A percentile compares a stretch with the other conserved stretches of the same genome.
Conservation (phyloP, 2,888 invertebrate species). For the Epirrhoe alternata region DNA sequence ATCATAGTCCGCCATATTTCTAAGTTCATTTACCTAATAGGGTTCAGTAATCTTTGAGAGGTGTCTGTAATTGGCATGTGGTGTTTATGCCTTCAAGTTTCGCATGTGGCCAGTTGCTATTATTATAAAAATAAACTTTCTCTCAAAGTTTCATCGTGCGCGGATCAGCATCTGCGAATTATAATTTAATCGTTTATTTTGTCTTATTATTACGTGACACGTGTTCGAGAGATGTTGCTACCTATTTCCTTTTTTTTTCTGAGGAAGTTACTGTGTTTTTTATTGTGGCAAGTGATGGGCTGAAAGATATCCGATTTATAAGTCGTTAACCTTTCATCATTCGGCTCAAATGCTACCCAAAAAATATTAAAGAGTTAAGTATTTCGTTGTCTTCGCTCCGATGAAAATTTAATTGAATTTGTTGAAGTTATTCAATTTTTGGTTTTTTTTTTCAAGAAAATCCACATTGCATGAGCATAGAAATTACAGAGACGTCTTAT, state of each 20-base stretch:
- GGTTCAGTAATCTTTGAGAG: constrained; percentile 77
- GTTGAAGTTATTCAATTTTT: too few species aligned
- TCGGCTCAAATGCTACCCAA: neutral
- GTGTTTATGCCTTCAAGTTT: constrained; percentile 62
- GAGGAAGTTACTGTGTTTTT: constrained; percentile 48
- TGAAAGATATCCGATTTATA: constrained; percentile 23
- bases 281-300: constrained; percentile 31
- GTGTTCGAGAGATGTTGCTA: constrained; percentile 53
- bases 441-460: too few species aligned
- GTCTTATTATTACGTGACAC: constrained; percentile 70
- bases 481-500: too few species aligned
- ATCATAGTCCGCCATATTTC: constrained; percentile 76
- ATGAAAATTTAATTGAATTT: neutral
- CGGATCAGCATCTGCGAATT: constrained; percentile 81
- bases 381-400: neutral
- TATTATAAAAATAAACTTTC: constrained; percentile 85
- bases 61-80: constrained; percentile 76
- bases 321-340: constrained; percentile 32
- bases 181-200: constrained; percentile 75
- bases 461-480: too few species aligned
- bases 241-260: constrained; percentile 41
- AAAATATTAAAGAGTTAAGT: neutral
- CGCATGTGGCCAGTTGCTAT: constrained; percentile 80
- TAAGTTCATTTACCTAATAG: constrained; percentile 76
- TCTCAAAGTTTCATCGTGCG: constrained; percentile 72